Percentiles rank a stretch among this genome's conserved stretches.
These are phyloP conservation scores for Siniperca knerii DNA, from an alignment of 2,113 vertebrate species.

Conservation along the genomic window DNA sequence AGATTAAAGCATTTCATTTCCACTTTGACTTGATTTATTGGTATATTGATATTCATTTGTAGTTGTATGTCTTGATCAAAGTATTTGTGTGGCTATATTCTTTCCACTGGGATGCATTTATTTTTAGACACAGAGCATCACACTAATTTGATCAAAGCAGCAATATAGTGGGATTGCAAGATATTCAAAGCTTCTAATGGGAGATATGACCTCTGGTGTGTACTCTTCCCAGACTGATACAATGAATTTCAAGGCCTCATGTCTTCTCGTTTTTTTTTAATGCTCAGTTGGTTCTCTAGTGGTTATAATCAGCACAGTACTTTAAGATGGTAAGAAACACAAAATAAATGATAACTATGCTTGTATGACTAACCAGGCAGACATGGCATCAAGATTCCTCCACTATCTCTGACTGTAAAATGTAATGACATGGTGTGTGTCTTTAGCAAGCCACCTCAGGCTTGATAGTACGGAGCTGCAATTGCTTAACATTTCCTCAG, in stretches of 20 bases:
- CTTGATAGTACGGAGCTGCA: neutral
- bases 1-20: slow-evolving; percentile 42
- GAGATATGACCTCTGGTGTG: slow-evolving; percentile 51
- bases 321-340: neutral
- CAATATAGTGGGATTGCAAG: slow-evolving; percentile 4
- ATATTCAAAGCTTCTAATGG: slow-evolving; percentile 36
- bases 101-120: slow-evolving; percentile 45
- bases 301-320: neutral
- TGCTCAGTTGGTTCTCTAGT: neutral
- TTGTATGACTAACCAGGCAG: neutral
- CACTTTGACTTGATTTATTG: slow-evolving; percentile 51
- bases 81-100: slow-evolving; percentile 34
- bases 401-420: slow-evolving; percentile 15
- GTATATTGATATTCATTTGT: slow-evolving; percentile 58
- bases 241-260: slow-evolving; percentile 5
- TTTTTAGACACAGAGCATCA: slow-evolving; percentile 44
- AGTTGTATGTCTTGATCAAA: slow-evolving; percentile 68
- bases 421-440: neutral
- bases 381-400: neutral
- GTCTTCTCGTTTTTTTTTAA: neutral
- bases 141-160: slow-evolving; percentile 67
- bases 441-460: neutral
- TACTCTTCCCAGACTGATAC: slow-evolving; percentile 12
- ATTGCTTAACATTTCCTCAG: neutral
- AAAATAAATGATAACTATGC: neutral